Evolutionary conservation across 1,140 invertebrate species (phyloP), one percentile per base, ranked within the genome.

Genomic region (Drusus annulatus): DNA sequence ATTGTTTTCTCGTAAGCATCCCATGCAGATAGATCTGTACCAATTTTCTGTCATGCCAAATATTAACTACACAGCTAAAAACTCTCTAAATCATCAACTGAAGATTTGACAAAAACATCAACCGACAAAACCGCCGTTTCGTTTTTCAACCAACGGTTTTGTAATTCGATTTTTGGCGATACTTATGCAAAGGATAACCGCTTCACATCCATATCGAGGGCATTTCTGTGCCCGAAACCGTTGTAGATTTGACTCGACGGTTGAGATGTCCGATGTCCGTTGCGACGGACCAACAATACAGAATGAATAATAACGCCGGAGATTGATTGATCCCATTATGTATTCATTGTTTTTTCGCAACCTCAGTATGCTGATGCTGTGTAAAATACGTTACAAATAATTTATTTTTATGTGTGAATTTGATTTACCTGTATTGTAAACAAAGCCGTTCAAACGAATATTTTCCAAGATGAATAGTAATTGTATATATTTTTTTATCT

Each of bases 141-240:
- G n/a, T n/a, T n/a, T n/a, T n/a, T n/a, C n/a, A n/a, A n/a, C n/a
- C n/a, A n/a, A 23, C 54, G 1, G 50, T 52, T 52, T 52, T 52
- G 45, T 25, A 69, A 69, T 69, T 69, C 36, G 31, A 19, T 50
- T 16, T 45, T 69, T 45, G 65, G 51, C 65, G 28, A 69, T 45
- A 36, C 51, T 69, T 69, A 69, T 69, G 65, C 65, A 50, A 69
- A 69, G 19, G 36, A 69, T 69, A 69, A 69, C 65, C 65, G 65
- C 31, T 19, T 69, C 65, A 16, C 36, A 69, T 69, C 28, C 65
- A 19, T 69, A 50, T 45, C n/a, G 28, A 69, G 65, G 65, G 23
- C 31, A 69, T 50, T 69, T 69, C 4, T 28, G 8, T n/a, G 31
- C 8, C 6, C 15, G n/a, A 63, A 45, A 50, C 36, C 65, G 65